phyloP scores from a whole-genome alignment of 2,797 vertebrate species.

The Eulemur albifrons region DNA sequence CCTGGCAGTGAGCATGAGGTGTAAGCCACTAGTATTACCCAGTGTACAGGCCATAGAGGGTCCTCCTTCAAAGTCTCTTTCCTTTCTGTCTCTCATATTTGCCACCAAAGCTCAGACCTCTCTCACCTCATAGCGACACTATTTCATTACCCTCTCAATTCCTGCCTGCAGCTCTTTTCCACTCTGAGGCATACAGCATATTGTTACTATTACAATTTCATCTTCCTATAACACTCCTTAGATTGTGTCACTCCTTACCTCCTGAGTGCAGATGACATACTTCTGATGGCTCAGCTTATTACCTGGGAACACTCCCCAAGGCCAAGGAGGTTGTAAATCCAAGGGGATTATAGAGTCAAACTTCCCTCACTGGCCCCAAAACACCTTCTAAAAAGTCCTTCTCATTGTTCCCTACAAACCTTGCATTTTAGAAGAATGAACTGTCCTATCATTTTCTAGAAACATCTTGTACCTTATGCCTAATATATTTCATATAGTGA shows the following conservation, averaged over 20 bases:
- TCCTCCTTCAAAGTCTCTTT: background rate
- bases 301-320: background rate
- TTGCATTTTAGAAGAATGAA: background rate
- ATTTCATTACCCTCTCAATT: background rate
- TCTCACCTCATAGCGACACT: background rate
- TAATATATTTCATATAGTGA: background rate
- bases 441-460: background rate
- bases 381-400: background rate
- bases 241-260: background rate
- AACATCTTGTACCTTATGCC: background rate
- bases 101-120: background rate
- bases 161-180: background rate
- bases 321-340: background rate
- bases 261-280: background rate
- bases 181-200: background rate
- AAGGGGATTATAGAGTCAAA: background rate
- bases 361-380: background rate
- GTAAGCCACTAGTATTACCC: background rate
- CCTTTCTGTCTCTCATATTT: background rate
- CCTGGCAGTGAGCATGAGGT: background rate
- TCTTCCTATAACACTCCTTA: background rate
- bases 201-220: background rate
- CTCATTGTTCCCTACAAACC: background rate
- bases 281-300: background rate
- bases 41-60: background rate